A percentile compares a stretch with the other conserved stretches of the same genome.
Evolutionary conservation across 2,888 invertebrate species (phyloP).

Genomic region (Yponomeuta sedellus): DNA sequence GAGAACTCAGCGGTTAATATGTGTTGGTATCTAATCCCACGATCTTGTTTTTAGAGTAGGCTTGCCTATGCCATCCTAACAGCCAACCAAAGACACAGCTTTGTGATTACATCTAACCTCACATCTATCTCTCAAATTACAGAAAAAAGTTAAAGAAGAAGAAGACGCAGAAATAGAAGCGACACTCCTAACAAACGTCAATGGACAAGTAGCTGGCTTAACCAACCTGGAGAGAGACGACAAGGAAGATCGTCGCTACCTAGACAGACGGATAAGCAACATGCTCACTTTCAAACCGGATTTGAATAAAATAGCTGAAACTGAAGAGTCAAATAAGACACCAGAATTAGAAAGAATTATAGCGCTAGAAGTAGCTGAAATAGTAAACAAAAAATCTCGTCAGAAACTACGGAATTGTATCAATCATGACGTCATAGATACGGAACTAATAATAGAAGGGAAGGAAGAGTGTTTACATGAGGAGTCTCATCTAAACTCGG

Average conservation of each 20-base stretch:
- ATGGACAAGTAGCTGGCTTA: slow-evolving; percentile 40
- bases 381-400: slow-evolving; percentile 44
- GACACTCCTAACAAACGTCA: slow-evolving; percentile 40
- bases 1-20: no score
- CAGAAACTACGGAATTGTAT: slow-evolving; percentile 24
- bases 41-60: no score
- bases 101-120: not conserved
- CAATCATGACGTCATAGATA: slow-evolving; percentile 16
- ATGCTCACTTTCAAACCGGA: slow-evolving; percentile 60
- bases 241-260: slow-evolving; percentile 35
- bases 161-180: slow-evolving; percentile 43
- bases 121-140: slow-evolving; percentile 16
- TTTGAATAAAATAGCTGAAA: slow-evolving; percentile 40
- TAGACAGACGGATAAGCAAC: slow-evolving; percentile 55
- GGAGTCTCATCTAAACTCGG: slow-evolving; percentile 35
- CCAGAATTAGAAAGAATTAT: slow-evolving; percentile 46
- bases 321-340: slow-evolving; percentile 30
- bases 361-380: slow-evolving; percentile 52
- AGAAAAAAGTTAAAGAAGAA: slow-evolving; percentile 60
- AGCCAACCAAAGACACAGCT: not conserved
- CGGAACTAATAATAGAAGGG: slow-evolving; percentile 27
- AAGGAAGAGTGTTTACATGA: slow-evolving; percentile 33
- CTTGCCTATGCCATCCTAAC: no score
- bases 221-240: slow-evolving; percentile 25
- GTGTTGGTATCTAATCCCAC: no score